Evolutionary conservation across 2,888 invertebrate species (phyloP).

Genomic region (Macropis europaea): DNA sequence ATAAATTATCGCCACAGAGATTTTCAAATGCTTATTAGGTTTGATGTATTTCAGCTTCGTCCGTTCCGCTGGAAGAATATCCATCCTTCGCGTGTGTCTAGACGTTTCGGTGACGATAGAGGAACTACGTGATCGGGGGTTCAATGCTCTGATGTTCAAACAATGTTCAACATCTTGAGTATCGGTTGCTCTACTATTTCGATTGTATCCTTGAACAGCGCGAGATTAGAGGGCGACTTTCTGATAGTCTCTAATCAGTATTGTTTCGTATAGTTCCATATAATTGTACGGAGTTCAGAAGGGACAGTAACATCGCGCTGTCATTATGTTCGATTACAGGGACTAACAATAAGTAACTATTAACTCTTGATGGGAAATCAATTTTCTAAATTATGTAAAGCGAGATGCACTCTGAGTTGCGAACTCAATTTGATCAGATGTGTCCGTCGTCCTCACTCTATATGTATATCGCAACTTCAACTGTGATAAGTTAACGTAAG

Average conservation of each 20-base stretch:
- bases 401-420: not conserved
- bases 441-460: too few species aligned
- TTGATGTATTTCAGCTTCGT: constrained; percentile 32
- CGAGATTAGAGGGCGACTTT: constrained; percentile 6
- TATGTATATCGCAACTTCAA: too few species aligned
- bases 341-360: not conserved
- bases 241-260: not conserved
- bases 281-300: not conserved
- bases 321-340: constrained; percentile 8
- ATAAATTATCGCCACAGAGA: constrained; percentile 63
- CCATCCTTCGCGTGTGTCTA: constrained; percentile 22
- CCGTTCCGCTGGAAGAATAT: not conserved
- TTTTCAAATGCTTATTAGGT: constrained; percentile 64
- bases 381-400: not conserved
- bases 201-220: not conserved
- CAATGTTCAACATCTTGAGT: too few species aligned
- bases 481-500: too few species aligned
- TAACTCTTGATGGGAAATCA: not conserved
- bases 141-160: too few species aligned
- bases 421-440: not conserved
- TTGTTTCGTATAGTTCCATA: not conserved
- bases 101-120: too few species aligned
- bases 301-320: not conserved
- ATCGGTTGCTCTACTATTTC: not conserved
- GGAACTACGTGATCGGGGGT: too few species aligned